Conservation (phyloP, 2,888 invertebrate genomes). For the Drosophila mulleri region DNA sequence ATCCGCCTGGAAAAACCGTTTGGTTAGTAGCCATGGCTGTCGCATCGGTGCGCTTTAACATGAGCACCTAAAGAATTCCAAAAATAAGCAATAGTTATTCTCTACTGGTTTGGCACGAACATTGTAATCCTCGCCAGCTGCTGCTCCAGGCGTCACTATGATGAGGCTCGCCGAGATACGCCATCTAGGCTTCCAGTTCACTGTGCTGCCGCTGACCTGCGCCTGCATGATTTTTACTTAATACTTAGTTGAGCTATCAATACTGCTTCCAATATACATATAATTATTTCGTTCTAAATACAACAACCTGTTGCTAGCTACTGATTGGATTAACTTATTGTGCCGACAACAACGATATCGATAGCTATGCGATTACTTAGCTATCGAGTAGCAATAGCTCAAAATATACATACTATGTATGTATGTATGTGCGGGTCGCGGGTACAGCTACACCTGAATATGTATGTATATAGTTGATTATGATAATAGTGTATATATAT, state of each 20-base stretch:
- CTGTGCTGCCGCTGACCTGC: not conserved
- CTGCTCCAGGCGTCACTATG: slow-evolving; percentile 85
- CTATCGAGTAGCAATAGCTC: slow-evolving; percentile 28
- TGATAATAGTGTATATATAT: not conserved
- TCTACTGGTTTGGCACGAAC: slow-evolving; percentile 32
- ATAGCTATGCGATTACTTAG: slow-evolving; percentile 25
- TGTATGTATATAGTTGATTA: not conserved
- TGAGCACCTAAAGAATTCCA: slow-evolving; percentile 72
- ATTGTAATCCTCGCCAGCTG: slow-evolving; percentile 55
- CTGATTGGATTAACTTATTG: not conserved
- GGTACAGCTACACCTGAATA: not conserved
- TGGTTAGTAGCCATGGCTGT: slow-evolving; percentile 91
- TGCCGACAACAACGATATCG: slow-evolving; percentile 19
- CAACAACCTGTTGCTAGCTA: slow-evolving; percentile 5
- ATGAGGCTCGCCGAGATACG: slow-evolving; percentile 89
- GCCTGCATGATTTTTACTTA: not conserved
- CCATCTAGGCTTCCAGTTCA: slow-evolving; percentile 82
- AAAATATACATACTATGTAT: not conserved
- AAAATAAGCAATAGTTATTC: slow-evolving; percentile 1
- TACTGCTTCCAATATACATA: not conserved
- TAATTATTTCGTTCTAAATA: slow-evolving; percentile 4
- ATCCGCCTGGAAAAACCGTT: slow-evolving; percentile 95
- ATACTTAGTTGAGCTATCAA: not conserved
- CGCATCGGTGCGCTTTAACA: slow-evolving; percentile 88
- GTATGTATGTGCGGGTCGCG: not conserved